A percentile compares a stretch with the other conserved stretches of the same genome.
phyloP scores from a whole-genome alignment of 2,888 invertebrate genomes.

The Andrena hattorfiana region DNA sequence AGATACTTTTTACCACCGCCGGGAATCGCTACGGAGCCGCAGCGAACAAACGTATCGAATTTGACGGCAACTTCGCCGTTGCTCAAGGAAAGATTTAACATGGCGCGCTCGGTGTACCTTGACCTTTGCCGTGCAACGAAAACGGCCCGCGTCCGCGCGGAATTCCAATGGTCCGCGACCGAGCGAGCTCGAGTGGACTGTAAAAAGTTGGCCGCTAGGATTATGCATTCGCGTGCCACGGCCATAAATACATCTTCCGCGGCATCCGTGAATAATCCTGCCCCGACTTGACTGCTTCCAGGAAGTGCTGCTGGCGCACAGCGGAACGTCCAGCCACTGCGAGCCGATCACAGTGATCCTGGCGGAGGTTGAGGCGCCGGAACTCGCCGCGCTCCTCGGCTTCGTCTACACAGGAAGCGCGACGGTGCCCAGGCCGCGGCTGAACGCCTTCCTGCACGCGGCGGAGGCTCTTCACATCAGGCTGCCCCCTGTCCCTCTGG shows the following conservation, averaged over 20 bases:
- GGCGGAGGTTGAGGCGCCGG: slow-evolving; percentile 88
- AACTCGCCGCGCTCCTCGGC: slow-evolving; percentile 88
- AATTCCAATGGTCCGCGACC: neutral
- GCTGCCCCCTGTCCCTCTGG: slow-evolving; percentile 75
- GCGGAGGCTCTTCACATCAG: slow-evolving; percentile 82
- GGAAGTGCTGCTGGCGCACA: slow-evolving; percentile 81
- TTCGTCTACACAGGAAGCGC: slow-evolving; percentile 90
- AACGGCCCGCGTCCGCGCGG: neutral
- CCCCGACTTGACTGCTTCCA: slow-evolving; percentile 64
- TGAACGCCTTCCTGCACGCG: slow-evolving; percentile 87
- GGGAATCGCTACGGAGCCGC: neutral
- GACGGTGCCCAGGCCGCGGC: slow-evolving; percentile 86
- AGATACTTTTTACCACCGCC: neutral
- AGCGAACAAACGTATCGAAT: no score
- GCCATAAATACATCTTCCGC: neutral
- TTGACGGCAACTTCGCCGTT: neutral
- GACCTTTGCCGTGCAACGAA: slow-evolving; percentile 3
- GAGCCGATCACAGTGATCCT: slow-evolving; percentile 88
- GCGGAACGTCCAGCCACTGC: slow-evolving; percentile 72
- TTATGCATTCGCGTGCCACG: slow-evolving; percentile 26
- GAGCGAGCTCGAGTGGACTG: slow-evolving; percentile 10
- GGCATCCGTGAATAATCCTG: slow-evolving; percentile 27
- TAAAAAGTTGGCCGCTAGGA: slow-evolving; percentile 41
- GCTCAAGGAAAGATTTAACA: neutral
- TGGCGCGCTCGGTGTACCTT: neutral